A percentile compares a stretch with the other conserved stretches of the same genome.
Conservation (phyloP, 1,140 invertebrate genomes). For the Diorhabda carinulata region DNA sequence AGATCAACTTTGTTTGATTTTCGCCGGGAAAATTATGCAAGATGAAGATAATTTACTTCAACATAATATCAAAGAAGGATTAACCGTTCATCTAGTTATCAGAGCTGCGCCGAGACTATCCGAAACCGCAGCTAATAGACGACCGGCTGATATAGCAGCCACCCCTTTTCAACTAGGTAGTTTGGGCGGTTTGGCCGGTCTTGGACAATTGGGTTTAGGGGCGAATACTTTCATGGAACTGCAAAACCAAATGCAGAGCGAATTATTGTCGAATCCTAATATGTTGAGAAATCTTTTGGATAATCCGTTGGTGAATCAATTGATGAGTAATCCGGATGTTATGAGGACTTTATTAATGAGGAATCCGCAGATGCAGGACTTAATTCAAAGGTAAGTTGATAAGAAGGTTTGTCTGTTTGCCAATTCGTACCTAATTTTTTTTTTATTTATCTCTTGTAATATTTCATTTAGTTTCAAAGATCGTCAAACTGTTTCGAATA, state of each 20-base stretch:
- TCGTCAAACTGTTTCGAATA: too few species aligned
- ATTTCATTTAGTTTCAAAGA: too few species aligned
- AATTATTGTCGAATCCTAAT: conserved; percentile 89
- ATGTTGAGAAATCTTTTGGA: conserved; percentile 91
- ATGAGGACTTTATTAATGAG: conserved; percentile 89
- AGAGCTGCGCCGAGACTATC: conserved; percentile 61
- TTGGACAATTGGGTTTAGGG: conserved; percentile 79
- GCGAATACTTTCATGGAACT: conserved; percentile 87
- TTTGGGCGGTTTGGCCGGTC: conserved; percentile 77
- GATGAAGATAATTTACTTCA: conserved; percentile 85
- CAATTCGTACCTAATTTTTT: too few species aligned
- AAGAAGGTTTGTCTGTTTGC: neutral
- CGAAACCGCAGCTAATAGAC: conserved; percentile 56
- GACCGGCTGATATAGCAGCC: conserved; percentile 49
- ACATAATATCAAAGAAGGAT: conserved; percentile 92
- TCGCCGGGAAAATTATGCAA: conserved; percentile 99
- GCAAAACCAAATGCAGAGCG: conserved; percentile 87
- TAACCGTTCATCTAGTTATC: conserved; percentile 96
- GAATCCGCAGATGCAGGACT: conserved; percentile 97
- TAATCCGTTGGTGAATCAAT: conserved; percentile 92
- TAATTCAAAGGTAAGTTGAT: conserved; percentile 67
- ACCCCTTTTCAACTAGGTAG: conserved; percentile 73
- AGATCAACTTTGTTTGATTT: conserved; percentile 94
- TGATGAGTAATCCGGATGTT: conserved; percentile 96
- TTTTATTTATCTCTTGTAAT: too few species aligned